Evolutionary conservation across 2,113 vertebrate genomes (phyloP).

Genomic region (Trogon melanurus): DNA sequence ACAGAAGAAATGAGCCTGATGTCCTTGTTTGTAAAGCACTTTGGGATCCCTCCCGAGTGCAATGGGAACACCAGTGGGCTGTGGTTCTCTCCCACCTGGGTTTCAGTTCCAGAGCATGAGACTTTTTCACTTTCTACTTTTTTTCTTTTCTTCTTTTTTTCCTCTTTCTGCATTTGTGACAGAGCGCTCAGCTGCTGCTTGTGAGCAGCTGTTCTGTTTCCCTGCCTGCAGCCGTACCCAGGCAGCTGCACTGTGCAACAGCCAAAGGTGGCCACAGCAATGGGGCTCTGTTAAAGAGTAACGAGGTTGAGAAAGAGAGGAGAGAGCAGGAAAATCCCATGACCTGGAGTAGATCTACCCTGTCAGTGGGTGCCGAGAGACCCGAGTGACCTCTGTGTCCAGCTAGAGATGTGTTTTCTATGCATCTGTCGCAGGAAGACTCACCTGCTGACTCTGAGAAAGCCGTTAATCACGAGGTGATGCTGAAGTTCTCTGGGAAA

Average conservation of each 20-base stretch:
- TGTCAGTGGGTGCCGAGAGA: background rate
- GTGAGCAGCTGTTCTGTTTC: conserved; percentile 50
- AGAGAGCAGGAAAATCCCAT: background rate
- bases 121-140: background rate
- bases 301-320: background rate
- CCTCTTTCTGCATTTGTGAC: background rate
- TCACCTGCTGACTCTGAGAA: background rate
- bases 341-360: background rate
- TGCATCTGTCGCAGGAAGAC: background rate
- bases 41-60: background rate
- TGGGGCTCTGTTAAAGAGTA: conserved; percentile 46
- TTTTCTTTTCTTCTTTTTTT: background rate
- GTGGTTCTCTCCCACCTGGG: background rate
- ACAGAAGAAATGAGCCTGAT: background rate
- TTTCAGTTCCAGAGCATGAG: background rate
- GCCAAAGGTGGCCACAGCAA: background rate
- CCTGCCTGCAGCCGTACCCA: background rate
- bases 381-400: accelerated
- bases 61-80: background rate
- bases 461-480: background rate
- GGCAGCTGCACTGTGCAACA: background rate
- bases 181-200: background rate
- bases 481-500: conserved; percentile 8
- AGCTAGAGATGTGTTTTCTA: accelerated
- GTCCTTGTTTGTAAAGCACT: background rate